phyloP scores from a whole-genome alignment of 2,113 vertebrate species.

The Carettochelys insculpta region DNA sequence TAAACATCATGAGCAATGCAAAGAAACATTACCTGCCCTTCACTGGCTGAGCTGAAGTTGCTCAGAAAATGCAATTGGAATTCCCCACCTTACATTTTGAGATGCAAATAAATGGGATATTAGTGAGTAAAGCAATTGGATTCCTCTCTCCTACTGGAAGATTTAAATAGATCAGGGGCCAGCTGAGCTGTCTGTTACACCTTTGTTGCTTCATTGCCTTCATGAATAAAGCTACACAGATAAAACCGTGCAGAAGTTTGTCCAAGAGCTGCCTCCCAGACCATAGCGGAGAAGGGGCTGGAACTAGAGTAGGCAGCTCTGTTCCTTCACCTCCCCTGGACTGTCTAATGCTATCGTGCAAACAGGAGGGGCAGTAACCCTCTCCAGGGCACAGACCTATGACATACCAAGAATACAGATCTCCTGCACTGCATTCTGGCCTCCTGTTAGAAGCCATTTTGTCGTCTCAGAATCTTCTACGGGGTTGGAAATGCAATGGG shows the following conservation, averaged over 20 bases:
- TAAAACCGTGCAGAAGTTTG: not conserved
- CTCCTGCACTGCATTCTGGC: not conserved
- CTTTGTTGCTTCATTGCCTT: accelerated
- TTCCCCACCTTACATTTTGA: constrained; percentile 23
- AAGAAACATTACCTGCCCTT: constrained; percentile 43
- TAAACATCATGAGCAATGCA: constrained; percentile 33
- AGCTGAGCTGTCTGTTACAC: not conserved
- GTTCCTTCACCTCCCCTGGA: not conserved
- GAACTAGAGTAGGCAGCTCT: not conserved
- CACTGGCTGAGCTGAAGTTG: not conserved
- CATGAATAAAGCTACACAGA: accelerated
- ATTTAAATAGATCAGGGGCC: not conserved
- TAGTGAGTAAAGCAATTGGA: constrained; percentile 65
- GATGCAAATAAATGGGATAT: constrained; percentile 58
- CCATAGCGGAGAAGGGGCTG: not conserved
- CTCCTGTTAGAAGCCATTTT: accelerated
- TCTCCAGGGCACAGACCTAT: not conserved
- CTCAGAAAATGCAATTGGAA: not conserved
- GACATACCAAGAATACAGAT: accelerated
- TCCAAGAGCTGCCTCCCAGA: not conserved
- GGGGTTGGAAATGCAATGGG: accelerated
- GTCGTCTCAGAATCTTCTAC: not conserved
- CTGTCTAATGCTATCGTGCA: not conserved
- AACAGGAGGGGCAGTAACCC: not conserved
- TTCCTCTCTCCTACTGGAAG: constrained; percentile 53